phyloP scores from a whole-genome alignment of 2,113 vertebrate species.

The Tylochromis polylepis region DNA sequence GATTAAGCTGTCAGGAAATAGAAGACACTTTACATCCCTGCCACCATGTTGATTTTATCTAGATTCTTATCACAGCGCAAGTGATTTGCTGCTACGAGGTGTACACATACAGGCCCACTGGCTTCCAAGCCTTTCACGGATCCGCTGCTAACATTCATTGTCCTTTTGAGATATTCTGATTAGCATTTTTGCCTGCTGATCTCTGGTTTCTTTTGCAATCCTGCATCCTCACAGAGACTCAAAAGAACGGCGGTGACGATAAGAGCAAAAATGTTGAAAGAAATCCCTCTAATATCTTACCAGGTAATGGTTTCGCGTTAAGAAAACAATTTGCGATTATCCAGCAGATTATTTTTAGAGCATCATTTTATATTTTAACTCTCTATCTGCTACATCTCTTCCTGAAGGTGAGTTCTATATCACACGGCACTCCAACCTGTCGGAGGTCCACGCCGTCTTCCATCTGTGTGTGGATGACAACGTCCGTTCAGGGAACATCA shows the following conservation, averaged over 20 bases:
- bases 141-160: neutral
- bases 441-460: slow-evolving; percentile 92
- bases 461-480: slow-evolving; percentile 98
- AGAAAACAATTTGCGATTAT: neutral
- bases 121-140: neutral
- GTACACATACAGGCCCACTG: neutral
- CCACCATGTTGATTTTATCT: neutral
- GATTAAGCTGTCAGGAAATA: slow-evolving; percentile 1
- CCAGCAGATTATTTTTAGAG: neutral
- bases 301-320: slow-evolving; percentile 68
- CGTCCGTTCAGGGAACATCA: slow-evolving; percentile 87
- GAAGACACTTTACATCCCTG: too few relatives aligned
- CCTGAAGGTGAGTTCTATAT: slow-evolving; percentile 93
- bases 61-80: neutral
- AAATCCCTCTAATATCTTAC: slow-evolving; percentile 89
- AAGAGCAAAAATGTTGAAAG: slow-evolving; percentile 86
- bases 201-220: neutral
- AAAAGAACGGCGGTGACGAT: slow-evolving; percentile 81
- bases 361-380: neutral
- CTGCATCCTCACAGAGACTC: slow-evolving; percentile 43
- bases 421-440: slow-evolving; percentile 93
- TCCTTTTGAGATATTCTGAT: neutral
- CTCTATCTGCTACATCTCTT: neutral
- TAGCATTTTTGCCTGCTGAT: neutral
- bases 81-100: neutral